phyloP scores from a whole-genome alignment of 1,140 invertebrate genomes.

The Sinella curviseta region DNA sequence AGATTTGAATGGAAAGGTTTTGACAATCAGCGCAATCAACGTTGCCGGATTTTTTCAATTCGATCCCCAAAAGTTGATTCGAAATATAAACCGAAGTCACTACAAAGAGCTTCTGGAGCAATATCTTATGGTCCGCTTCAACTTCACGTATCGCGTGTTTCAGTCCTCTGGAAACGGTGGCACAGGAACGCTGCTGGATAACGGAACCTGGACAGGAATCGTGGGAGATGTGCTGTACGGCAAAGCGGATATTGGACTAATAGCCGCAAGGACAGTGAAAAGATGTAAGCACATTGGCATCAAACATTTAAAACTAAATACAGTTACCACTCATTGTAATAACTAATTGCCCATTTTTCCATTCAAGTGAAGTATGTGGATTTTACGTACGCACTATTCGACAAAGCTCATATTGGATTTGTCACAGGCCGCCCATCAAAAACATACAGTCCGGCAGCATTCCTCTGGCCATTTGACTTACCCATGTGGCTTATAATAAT shows the following conservation, averaged over 20 bases:
- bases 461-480: constrained; percentile 35
- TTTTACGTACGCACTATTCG: not conserved
- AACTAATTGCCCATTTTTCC: no score
- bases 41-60: not conserved
- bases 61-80: not conserved
- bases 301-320: not conserved
- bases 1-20: not conserved
- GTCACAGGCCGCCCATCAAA: not conserved
- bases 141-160: no score
- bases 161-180: no score
- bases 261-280: not conserved
- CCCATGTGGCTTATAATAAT: constrained; percentile 26
- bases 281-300: no score
- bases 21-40: not conserved
- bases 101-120: not conserved
- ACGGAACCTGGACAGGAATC: no score
- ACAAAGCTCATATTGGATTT: not conserved
- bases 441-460: not conserved
- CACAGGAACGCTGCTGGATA: no score
- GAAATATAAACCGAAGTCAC: not conserved
- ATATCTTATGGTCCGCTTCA: not conserved
- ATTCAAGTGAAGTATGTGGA: not conserved
- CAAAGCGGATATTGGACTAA: no score
- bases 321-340: not conserved
- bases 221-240: no score